Evolutionary conservation across 2,888 invertebrate genomes (phyloP), one percentile per base, ranked within the genome.

Genomic region (Hipparchia semele): DNA sequence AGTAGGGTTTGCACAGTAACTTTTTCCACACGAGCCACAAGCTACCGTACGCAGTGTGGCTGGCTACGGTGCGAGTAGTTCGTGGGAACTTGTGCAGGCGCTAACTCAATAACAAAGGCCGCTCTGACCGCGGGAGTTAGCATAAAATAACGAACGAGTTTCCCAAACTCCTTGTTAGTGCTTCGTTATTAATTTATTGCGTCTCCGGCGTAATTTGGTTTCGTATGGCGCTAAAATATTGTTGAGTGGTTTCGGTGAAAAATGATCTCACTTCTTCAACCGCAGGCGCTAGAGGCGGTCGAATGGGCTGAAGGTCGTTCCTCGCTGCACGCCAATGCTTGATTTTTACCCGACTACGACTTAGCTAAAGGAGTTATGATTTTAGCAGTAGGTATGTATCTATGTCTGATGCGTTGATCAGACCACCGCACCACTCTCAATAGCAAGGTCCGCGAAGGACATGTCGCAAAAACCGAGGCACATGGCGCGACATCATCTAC

Each of bases 41-140:
- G 13, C 58, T 8, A 13, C 13, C 23, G 23, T 49, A 49, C 49
- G 49, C 49, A 49, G 5, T 49, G 49, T 49, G 23, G 23, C 23
- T 23, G 23, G 23, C 7, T 49, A 69, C 62, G 71, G 23, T 23
- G 23, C 23, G 23, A 23, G 23, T 61, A 45, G 10, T n/a, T 77
- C 84, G 84, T 86, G 86, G 80, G 88, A 87, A 85, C 75, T 76
- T 77, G 77, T 76, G 78, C 79, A 84, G 77, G 84, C 85, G 90
- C 78, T 91, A 91, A 91, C 89, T 88, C 81, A 77, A 80, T 80
- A 90, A 91, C 91, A 91, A 89, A 83, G 88, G 79, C 72, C 73
- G 33, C 75, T 73, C 81, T 89, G 85, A 87, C 76, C 79, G 81
- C 74, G 58, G 79, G 79, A 76, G 77, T 78, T 80, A 77, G 75